Percentiles rank a stretch among this genome's conserved stretches.
Evolutionary conservation across 2,113 vertebrate genomes (phyloP).

Genomic region (Pteronura brasiliensis): DNA sequence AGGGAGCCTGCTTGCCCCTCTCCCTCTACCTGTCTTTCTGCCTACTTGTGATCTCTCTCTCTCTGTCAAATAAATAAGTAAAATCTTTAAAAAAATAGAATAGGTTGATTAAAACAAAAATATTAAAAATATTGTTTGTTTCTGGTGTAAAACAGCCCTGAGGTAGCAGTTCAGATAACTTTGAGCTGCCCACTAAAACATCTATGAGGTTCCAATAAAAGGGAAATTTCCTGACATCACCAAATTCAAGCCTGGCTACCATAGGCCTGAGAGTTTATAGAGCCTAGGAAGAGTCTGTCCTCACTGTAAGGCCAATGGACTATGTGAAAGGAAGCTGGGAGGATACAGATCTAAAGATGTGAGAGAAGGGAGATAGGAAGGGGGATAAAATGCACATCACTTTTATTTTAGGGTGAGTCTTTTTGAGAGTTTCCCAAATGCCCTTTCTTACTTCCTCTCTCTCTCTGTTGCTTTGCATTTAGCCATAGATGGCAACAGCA

Average conservation of each 20-base stretch:
- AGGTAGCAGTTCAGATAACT: background rate
- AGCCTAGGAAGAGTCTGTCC: background rate
- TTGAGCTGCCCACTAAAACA: background rate
- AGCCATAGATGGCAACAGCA: background rate
- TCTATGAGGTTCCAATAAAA: background rate
- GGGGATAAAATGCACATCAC: background rate
- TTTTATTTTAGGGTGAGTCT: background rate
- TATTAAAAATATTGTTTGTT: background rate
- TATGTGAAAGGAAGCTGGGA: background rate
- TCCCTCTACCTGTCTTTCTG: too few species aligned
- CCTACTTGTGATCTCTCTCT: too few species aligned
- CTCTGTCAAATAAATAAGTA: too few species aligned
- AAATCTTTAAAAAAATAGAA: background rate
- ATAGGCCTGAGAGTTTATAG: background rate
- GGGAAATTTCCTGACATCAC: background rate
- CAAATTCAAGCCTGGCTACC: background rate
- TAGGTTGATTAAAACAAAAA: background rate
- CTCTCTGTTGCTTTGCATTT: background rate
- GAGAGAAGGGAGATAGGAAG: background rate
- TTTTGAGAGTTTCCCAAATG: background rate
- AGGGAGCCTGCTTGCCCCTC: too few species aligned
- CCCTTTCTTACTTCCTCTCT: background rate
- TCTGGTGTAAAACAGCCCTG: background rate
- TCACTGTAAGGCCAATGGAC: background rate
- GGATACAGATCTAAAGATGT: background rate